phyloP scores from a whole-genome alignment of 2,113 vertebrate genomes.

The Lepisosteus oculatus region DNA sequence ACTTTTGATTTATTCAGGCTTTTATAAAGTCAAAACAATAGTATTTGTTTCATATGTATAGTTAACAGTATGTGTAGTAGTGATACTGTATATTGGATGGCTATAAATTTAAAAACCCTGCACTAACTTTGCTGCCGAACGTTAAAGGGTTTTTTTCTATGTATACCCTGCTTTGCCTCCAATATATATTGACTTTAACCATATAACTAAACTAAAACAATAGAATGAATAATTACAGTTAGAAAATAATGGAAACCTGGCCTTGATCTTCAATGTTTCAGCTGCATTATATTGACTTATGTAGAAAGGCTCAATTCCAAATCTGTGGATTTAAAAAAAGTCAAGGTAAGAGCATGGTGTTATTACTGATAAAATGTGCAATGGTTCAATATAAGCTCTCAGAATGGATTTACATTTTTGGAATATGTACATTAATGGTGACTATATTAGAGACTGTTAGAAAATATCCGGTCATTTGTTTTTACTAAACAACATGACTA shows the following conservation, averaged over 20 bases:
- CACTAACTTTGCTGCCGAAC: constrained; percentile 60
- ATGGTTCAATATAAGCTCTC: constrained; percentile 50
- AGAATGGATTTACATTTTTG: constrained; percentile 20
- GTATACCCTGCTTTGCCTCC: constrained; percentile 21
- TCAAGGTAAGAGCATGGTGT: constrained; percentile 10
- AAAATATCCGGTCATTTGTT: constrained; percentile 56
- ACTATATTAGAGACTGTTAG: constrained; percentile 12
- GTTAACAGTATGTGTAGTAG: constrained; percentile 50
- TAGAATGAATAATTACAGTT: constrained; percentile 15
- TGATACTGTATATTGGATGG: constrained; percentile 57
- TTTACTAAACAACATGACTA: constrained; percentile 62
- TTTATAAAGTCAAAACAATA: constrained; percentile 63
- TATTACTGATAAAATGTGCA: constrained; percentile 43
- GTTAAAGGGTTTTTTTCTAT: constrained; percentile 36
- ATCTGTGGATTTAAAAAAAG: constrained; percentile 15
- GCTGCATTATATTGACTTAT: background rate
- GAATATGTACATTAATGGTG: constrained; percentile 25
- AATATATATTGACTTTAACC: constrained; percentile 18
- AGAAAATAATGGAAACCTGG: constrained; percentile 12
- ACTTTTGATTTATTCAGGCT: constrained; percentile 61
- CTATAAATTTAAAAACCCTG: constrained; percentile 48
- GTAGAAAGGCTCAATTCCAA: constrained; percentile 26
- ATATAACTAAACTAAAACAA: constrained; percentile 26
- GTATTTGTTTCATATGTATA: constrained; percentile 38
- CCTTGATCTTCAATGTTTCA: constrained; percentile 4